These are phyloP conservation scores for Euura lappo DNA, from an alignment of 1,140 invertebrate species.

Conservation along the genomic window DNA sequence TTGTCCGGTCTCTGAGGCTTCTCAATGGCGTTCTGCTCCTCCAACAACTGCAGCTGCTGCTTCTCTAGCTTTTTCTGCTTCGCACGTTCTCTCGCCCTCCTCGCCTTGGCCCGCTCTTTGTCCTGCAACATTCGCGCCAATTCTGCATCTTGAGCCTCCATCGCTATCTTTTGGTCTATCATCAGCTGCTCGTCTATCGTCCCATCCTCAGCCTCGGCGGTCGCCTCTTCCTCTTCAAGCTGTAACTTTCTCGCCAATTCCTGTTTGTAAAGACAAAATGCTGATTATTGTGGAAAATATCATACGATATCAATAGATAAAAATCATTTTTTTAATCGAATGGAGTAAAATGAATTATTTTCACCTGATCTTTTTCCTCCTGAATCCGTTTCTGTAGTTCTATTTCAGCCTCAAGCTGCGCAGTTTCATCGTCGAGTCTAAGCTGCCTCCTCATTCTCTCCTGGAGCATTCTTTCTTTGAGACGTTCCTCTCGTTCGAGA, in stretches of 20 bases:
- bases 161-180: slow-evolving; percentile 77
- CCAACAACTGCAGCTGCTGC: slow-evolving; percentile 55
- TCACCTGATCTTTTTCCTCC: slow-evolving; percentile 69
- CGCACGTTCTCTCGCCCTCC: slow-evolving; percentile 70
- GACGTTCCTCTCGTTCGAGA: slow-evolving; percentile 67
- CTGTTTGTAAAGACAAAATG: slow-evolving; percentile 47
- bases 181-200: slow-evolving; percentile 67
- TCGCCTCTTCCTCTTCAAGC: slow-evolving; percentile 66
- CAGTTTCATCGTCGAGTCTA: slow-evolving; percentile 56
- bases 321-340: background rate
- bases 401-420: slow-evolving; percentile 49
- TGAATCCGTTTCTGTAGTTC: slow-evolving; percentile 59
- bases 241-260: slow-evolving; percentile 72
- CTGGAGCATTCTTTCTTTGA: slow-evolving; percentile 60
- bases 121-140: slow-evolving; percentile 89
- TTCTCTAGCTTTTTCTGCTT: slow-evolving; percentile 71
- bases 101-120: slow-evolving; percentile 74
- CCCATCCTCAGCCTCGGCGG: slow-evolving; percentile 59
- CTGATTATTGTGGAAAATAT: background rate
- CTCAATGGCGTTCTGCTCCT: slow-evolving; percentile 41
- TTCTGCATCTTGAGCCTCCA: slow-evolving; percentile 91
- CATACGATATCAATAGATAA: background rate
- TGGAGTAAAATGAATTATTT: background rate
- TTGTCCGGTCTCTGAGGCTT: slow-evolving; percentile 51
- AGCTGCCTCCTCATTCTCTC: slow-evolving; percentile 58